These are phyloP conservation scores for Antechinus flavipes DNA, from an alignment of 2,113 vertebrate species.

Conservation along the genomic window DNA sequence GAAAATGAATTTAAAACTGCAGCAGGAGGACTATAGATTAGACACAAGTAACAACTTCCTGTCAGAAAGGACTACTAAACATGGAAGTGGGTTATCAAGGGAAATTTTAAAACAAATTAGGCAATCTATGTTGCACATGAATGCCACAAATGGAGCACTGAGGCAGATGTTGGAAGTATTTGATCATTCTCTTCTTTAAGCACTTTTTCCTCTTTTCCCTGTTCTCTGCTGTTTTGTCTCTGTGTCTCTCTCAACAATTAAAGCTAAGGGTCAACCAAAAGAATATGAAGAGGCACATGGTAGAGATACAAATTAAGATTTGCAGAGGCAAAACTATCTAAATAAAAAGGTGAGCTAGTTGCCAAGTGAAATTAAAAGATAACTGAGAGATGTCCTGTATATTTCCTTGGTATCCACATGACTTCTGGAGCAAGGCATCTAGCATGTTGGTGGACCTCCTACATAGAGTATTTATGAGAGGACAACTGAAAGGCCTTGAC, in stretches of 20 bases:
- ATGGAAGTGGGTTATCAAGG: background rate
- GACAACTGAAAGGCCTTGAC: background rate
- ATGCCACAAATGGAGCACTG: background rate
- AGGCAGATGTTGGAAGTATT: background rate
- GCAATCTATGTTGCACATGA: background rate
- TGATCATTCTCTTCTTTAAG: background rate
- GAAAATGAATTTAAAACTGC: slow-evolving; percentile 6
- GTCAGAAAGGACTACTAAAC: background rate
- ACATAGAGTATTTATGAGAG: background rate
- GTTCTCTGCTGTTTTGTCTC: background rate
- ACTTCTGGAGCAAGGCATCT: background rate
- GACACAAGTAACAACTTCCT: slow-evolving; percentile 1
- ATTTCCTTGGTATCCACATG: background rate
- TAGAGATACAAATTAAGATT: background rate
- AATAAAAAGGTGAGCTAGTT: background rate
- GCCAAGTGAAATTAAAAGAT: background rate
- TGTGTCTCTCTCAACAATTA: background rate
- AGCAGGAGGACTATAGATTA: background rate
- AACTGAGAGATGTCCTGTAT: background rate
- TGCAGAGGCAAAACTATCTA: background rate
- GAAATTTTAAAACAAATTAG: background rate
- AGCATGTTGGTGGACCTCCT: background rate
- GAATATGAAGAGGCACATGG: background rate
- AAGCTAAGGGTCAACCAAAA: background rate
- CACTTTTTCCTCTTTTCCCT: background rate